A percentile compares a stretch with the other conserved stretches of the same genome.
Evolutionary conservation across 2,797 vertebrate species (phyloP).

Genomic region (Echeneis naucrates): DNA sequence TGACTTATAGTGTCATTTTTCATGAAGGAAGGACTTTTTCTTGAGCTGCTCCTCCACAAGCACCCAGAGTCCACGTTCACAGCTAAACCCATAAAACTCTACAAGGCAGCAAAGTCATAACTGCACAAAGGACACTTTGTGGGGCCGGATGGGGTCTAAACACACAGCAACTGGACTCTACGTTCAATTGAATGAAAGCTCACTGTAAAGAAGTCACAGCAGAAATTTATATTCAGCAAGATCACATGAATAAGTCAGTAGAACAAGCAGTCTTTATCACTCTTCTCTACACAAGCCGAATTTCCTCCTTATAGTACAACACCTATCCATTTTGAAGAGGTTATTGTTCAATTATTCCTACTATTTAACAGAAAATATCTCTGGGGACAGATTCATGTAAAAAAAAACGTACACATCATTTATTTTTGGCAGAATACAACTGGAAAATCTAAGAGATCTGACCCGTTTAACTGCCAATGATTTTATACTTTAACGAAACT

Average conservation of each 20-base stretch:
- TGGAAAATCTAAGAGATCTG: constrained; percentile 41
- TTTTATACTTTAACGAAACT: constrained; percentile 33
- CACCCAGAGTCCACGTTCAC: constrained; percentile 40
- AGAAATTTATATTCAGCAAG: constrained; percentile 22
- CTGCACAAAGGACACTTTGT: constrained; percentile 65
- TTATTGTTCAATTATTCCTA: constrained; percentile 29
- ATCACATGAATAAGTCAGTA: constrained; percentile 17
- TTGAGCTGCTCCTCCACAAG: constrained; percentile 11
- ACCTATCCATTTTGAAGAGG: constrained; percentile 12
- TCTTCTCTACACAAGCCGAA: constrained; percentile 1
- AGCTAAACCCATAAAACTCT: constrained; percentile 45
- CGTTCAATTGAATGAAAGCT: constrained; percentile 17
- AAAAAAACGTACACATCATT: constrained; percentile 36
- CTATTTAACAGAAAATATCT: constrained; percentile 34
- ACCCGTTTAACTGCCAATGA: constrained; percentile 22
- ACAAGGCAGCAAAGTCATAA: constrained; percentile 36
- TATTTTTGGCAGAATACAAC: constrained; percentile 64
- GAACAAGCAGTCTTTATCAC: constrained; percentile 22
- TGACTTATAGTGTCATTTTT: constrained; percentile 20
- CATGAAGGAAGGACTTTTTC: constrained; percentile 17
- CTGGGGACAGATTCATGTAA: constrained; percentile 11
- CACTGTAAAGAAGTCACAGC: constrained; percentile 26
- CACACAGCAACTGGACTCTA: constrained; percentile 8
- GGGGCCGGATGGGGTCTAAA: constrained; percentile 11
- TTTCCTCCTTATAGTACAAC: constrained; percentile 14